A percentile compares a stretch with the other conserved stretches of the same genome.
phyloP scores from a whole-genome alignment of 64 coral and sea anemone species.

The Cladopsammia gracilis region DNA sequence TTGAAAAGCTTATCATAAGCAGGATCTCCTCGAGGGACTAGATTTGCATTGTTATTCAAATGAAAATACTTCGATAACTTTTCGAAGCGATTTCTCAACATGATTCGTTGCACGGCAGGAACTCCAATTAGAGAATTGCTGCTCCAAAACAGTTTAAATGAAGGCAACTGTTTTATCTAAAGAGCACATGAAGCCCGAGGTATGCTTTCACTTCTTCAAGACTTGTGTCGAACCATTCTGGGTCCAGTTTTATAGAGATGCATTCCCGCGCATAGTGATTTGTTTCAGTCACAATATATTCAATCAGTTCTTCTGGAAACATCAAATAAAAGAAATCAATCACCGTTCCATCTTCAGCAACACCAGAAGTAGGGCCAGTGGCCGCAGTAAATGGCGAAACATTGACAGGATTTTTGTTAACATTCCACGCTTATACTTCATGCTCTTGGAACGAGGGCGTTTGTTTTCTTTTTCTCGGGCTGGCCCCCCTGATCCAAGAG shows the following conservation, averaged over 20 bases:
- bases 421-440: slow-evolving; percentile 2
- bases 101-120: slow-evolving; percentile 21
- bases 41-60: slow-evolving; percentile 15
- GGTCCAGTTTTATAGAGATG: slow-evolving; percentile 4
- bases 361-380: slow-evolving; percentile 33
- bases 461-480: no score
- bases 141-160: slow-evolving; percentile 28
- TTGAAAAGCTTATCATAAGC: slow-evolving; percentile 58
- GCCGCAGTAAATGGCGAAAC: background rate
- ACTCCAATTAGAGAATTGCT: slow-evolving; percentile 32
- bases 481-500: no score
- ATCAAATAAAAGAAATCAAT: slow-evolving; percentile 65
- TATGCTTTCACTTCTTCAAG: slow-evolving; percentile 44
- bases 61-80: slow-evolving; percentile 34
- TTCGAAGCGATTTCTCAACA: slow-evolving; percentile 37
- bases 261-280: slow-evolving; percentile 41
- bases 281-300: no score
- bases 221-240: slow-evolving; percentile 30
- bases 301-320: slow-evolving; percentile 45
- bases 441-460: background rate
- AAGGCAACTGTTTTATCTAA: slow-evolving; percentile 61
- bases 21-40: background rate
- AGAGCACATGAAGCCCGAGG: slow-evolving; percentile 40
- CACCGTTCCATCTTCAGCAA: slow-evolving; percentile 51
- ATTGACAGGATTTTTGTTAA: background rate